Evolutionary conservation across 1,140 invertebrate genomes (phyloP).

Genomic region (Oreohelix idahoensis): DNA sequence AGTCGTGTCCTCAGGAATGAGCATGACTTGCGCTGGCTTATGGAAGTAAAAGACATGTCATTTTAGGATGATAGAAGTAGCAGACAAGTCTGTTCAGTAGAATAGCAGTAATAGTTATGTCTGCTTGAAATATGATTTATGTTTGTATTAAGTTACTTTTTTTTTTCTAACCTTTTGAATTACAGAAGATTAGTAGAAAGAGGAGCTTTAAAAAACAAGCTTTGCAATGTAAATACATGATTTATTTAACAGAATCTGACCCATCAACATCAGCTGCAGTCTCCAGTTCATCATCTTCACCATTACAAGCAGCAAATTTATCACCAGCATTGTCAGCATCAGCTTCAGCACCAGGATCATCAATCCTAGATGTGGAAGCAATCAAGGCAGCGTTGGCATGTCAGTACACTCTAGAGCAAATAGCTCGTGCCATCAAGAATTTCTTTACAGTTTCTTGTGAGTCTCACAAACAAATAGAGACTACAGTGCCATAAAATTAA

Average conservation of each 20-base stretch:
- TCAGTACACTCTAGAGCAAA: conserved; percentile 35
- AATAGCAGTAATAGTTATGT: no score
- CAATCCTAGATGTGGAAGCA: conserved; percentile 13
- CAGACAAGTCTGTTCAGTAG: no score
- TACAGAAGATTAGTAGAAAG: no score
- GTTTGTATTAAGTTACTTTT: no score
- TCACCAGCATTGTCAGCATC: conserved; percentile 12
- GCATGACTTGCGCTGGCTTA: no score
- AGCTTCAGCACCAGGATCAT: neutral
- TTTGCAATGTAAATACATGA: neutral
- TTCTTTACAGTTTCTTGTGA: conserved; percentile 30
- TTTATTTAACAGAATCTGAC: conserved; percentile 3
- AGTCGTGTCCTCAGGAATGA: no score
- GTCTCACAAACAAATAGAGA: neutral
- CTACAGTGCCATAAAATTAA: no score
- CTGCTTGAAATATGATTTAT: no score
- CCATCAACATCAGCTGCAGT: neutral
- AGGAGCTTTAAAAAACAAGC: no score
- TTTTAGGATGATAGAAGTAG: no score
- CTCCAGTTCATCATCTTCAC: conserved; percentile 15
- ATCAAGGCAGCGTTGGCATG: conserved; percentile 34
- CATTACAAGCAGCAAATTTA: neutral
- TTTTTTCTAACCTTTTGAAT: no score
- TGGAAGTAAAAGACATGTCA: no score
- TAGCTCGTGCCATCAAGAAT: conserved; percentile 26